Conservation (phyloP, 2,113 vertebrate species). For the Eira barbara region DNA sequence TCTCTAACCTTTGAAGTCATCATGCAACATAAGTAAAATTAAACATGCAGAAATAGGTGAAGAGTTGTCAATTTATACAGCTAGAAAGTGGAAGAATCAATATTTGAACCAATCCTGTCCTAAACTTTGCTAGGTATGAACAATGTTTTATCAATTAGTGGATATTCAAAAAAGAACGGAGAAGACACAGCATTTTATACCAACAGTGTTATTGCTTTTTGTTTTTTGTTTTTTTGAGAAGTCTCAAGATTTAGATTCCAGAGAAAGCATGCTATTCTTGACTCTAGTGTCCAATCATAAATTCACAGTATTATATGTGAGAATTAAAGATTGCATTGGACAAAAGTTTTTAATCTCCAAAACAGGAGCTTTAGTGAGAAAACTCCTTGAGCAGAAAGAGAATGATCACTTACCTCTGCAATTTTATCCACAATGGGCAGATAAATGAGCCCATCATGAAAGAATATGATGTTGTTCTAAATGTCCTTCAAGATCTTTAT, state of each 20-base stretch:
- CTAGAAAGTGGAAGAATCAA: neutral
- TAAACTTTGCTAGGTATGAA: neutral
- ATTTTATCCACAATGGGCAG: constrained; percentile 12
- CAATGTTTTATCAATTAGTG: neutral
- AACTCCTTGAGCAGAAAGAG: neutral
- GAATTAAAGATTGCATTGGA: neutral
- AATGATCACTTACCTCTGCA: neutral
- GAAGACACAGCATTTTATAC: neutral
- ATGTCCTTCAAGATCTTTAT: neutral
- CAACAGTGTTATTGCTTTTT: neutral
- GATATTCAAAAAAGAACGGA: neutral
- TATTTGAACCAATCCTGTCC: neutral
- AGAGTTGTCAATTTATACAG: neutral
- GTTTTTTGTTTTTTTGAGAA: neutral
- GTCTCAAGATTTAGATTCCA: neutral
- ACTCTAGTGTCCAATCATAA: neutral
- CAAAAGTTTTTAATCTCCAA: constrained; percentile 16
- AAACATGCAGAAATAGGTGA: neutral
- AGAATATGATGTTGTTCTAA: neutral
- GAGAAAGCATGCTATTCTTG: neutral
- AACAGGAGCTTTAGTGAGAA: constrained; percentile 39
- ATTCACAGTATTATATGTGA: neutral
- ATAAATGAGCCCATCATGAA: constrained; percentile 9
- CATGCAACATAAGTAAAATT: neutral
- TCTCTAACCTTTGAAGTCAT: neutral